Evolutionary conservation across 2,797 vertebrate genomes (phyloP).

Genomic region (Clamator glandarius): DNA sequence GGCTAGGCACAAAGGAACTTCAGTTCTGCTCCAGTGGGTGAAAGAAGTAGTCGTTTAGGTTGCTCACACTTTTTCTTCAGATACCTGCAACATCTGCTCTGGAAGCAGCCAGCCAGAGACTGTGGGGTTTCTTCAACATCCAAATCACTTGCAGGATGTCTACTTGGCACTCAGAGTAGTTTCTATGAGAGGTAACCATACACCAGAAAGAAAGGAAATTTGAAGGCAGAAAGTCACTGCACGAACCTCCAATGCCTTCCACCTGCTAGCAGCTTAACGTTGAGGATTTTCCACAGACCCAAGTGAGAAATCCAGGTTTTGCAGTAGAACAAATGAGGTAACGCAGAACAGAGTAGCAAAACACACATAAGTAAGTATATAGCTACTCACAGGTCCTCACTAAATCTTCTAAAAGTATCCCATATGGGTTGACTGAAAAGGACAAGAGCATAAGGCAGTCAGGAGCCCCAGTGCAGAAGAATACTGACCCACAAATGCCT

Average conservation of each 20-base stretch:
- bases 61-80: background rate
- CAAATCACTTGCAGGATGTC: background rate
- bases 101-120: background rate
- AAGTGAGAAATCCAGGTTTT: background rate
- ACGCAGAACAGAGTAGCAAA: background rate
- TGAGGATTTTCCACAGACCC: background rate
- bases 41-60: background rate
- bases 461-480: background rate
- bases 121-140: background rate
- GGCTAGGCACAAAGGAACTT: background rate
- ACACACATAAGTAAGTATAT: background rate
- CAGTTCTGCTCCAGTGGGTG: accelerated
- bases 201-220: background rate
- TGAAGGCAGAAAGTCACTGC: background rate
- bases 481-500: background rate
- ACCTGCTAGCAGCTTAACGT: background rate
- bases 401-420: background rate
- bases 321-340: background rate
- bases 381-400: background rate
- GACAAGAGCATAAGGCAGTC: background rate
- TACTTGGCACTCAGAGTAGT: background rate
- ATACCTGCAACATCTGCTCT: background rate
- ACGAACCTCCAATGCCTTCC: background rate
- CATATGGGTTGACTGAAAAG: background rate
- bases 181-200: background rate